Base-by-base conservation (phyloP, 2,797 vertebrate genomes). In the Heterohyrax brucei region DNA sequence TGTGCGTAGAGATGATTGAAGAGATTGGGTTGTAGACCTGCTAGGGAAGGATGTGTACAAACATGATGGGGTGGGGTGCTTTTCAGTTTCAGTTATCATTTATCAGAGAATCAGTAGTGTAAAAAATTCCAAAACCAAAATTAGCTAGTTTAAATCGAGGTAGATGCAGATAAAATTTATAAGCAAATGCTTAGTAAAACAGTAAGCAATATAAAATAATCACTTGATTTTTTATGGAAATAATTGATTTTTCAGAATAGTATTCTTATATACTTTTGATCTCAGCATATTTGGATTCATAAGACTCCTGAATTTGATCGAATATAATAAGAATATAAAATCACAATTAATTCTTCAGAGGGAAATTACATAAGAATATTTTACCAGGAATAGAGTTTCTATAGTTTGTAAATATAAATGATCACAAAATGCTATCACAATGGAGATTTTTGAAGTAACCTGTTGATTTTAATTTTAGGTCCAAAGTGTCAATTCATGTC, bases 401-500 rank as follows among this genome's bases (percentile, higher is more conserved):
- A 12, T 91, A 91, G 79, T 70, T 70, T 59, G 3, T 92, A 73
- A 94, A 86, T 73, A 76, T 82, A 53, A 95, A 96, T 22, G 8
- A 56, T 62, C 0, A 24, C 10, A 92, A 87, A 56, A 83, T 79
- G 30, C 28, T 92, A 7, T 66, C 16, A 21, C 10, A 64, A 72
- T 66, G 87, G 46, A 95, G 66, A 88, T 91, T 95, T 95, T 82
- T 89, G 44, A 93, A 91, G 28, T 94, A 76, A 91, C 90, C 62
- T 81, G 1, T 87, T 16, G 21, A 50, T 79, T 33, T 93, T 89
- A 62, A 91, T 93, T 96, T 87, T 98, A 99, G 99, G 99, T 99
- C 50, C 99, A 99, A 97, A 99, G 99, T 97, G 97, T 99, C 48
- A 99, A 99, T 93, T 99, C 99, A 3, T 99, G 99, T 97, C 99